These are phyloP conservation scores for Eremophila alpestris DNA, from an alignment of 2,797 vertebrate genomes.

Conservation along the genomic window DNA sequence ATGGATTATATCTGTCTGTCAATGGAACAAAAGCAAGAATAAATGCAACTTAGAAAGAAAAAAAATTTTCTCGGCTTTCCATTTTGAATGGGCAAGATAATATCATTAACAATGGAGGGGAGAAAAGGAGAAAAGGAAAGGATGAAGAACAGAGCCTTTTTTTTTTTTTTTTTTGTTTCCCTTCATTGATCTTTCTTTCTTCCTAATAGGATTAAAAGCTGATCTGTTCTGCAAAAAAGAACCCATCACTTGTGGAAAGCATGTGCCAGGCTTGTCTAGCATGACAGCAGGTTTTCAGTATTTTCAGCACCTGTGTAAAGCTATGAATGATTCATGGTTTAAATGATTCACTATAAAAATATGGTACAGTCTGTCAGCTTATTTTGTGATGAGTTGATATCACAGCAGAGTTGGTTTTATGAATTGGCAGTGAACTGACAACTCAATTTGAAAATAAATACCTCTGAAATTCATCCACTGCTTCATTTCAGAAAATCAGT, in stretches of 20 bases:
- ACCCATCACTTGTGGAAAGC: neutral
- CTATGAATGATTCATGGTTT: conserved; percentile 57
- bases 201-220: neutral
- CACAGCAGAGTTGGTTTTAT: conserved; percentile 46
- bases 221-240: neutral
- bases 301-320: conserved; percentile 57
- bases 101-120: neutral
- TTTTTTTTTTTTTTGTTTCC: neutral
- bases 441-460: conserved; percentile 62
- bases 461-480: conserved; percentile 1
- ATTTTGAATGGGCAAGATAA: neutral
- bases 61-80: neutral
- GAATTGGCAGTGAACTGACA: conserved; percentile 53
- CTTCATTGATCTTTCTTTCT: neutral
- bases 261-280: conserved; percentile 38
- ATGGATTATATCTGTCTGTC: neutral
- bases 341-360: conserved; percentile 63
- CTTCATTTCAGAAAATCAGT: conserved; percentile 35
- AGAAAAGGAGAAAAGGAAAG: neutral
- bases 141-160: neutral
- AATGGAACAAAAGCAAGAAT: neutral
- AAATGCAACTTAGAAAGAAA: neutral
- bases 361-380: conserved; percentile 37
- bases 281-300: conserved; percentile 19
- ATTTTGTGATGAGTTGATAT: conserved; percentile 52